A percentile compares a stretch with the other conserved stretches of the same genome.
Evolutionary conservation across 1,140 invertebrate genomes (phyloP).

Genomic region (Drosophila sp.): DNA sequence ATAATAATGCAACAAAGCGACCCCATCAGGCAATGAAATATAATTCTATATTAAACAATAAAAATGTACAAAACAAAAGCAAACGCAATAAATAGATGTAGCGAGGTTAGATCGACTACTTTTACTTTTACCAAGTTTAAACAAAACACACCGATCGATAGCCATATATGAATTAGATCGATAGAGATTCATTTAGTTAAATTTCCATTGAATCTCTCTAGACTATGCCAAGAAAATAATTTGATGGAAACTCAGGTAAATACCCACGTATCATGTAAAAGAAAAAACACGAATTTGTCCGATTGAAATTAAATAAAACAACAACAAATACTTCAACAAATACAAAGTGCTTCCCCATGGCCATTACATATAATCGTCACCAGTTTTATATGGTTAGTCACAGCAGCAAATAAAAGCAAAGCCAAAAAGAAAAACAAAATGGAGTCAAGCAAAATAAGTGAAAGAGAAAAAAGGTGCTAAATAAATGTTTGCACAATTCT

Average conservation of each 20-base stretch:
- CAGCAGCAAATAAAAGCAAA: not conserved
- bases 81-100: not conserved
- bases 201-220: too few relatives aligned
- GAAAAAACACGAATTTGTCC: not conserved
- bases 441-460: not conserved
- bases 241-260: not conserved
- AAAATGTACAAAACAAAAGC: not conserved
- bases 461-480: constrained; percentile 34
- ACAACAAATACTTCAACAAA: not conserved
- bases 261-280: not conserved
- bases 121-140: not conserved
- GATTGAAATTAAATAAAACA: not conserved
- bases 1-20: constrained; percentile 37
- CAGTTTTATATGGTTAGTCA: constrained; percentile 1
- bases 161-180: too few relatives aligned
- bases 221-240: not conserved
- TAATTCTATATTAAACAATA: constrained; percentile 9
- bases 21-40: constrained; percentile 36
- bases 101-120: not conserved
- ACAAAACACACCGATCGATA: not conserved
- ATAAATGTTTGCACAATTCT: constrained; percentile 72
- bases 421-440: not conserved
- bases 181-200: too few relatives aligned
- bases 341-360: not conserved
- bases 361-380: not conserved